These are phyloP conservation scores for Varecia variegata DNA, from an alignment of 2,797 vertebrate genomes.

Conservation along the genomic window DNA sequence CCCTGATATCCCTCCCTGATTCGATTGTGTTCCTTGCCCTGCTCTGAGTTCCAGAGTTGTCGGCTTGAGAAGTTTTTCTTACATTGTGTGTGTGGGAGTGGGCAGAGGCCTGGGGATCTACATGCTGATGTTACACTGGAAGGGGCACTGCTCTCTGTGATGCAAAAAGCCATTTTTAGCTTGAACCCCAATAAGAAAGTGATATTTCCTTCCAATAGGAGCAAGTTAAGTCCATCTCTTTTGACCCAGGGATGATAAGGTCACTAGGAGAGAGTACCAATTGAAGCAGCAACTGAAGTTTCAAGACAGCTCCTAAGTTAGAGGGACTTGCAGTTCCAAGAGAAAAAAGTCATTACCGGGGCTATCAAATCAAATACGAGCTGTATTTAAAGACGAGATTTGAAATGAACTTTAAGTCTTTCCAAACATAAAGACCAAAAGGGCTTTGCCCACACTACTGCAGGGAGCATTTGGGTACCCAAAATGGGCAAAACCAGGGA, in stretches of 20 bases:
- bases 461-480: neutral
- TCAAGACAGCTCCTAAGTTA: neutral
- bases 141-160: neutral
- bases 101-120: neutral
- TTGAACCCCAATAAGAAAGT: constrained; percentile 15
- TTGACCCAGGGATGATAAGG: neutral
- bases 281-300: neutral
- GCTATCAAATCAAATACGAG: neutral
- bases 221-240: neutral
- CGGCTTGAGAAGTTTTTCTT: constrained; percentile 1
- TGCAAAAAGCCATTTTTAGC: neutral
- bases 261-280: neutral
- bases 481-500: neutral
- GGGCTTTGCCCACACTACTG: neutral
- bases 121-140: neutral
- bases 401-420: neutral
- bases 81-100: neutral
- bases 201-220: neutral
- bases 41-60: neutral
- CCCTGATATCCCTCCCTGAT: too few relatives aligned
- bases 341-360: neutral
- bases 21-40: neutral
- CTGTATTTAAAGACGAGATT: neutral
- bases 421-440: neutral
- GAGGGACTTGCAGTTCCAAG: neutral